Evolutionary conservation across 2,888 invertebrate genomes (phyloP), one percentile per base, ranked within the genome.

Genomic region (Escarpia spicata): DNA sequence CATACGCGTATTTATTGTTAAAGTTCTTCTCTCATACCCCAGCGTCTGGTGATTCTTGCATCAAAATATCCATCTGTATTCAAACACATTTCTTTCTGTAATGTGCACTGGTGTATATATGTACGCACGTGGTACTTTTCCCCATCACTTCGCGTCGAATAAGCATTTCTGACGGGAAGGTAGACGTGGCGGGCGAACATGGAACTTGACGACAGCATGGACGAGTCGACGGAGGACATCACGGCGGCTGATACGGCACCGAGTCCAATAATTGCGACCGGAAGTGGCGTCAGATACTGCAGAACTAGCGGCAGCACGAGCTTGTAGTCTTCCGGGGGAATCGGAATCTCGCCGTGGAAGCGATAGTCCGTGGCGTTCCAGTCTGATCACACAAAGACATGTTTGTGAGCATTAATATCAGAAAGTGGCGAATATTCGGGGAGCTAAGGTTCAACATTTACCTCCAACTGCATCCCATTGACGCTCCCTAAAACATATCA

Each of bases 261-360:
- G 94, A 99, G 97, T 19, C 99, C 99, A 96, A 99, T 98, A 97
- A 99, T 99, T 2, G 99, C 98, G 43, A 99, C 98, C 97, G 98
- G 98, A 96, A 98, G 98, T 0, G 99, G 99, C 4, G 99, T 99
- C 92, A 99, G 97, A 96, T 99, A 98, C 96, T 99, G 99, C 95
- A 99, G 97, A 92, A 99, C 99, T 97, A 99, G 98, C 92, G 99
- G 99, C 94, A 99, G 97, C 95, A 99, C 98, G 98, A 99, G 98
- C 95, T 98, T 98, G 0, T 98, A 98, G 97, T 99, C 97, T 26
- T 97, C 95, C 6, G 90, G n/a, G 3, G 92, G 92, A 10, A 92
- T 91, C 26, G 90, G 90, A n/a, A 92, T 6, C 43, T 90, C 52
- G 26, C 92, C 91, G 31, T 12, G 31, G 26, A n/a, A 31, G 37